phyloP scores from a whole-genome alignment of 1,140 invertebrate genomes.

The Batillaria attramentaria region DNA sequence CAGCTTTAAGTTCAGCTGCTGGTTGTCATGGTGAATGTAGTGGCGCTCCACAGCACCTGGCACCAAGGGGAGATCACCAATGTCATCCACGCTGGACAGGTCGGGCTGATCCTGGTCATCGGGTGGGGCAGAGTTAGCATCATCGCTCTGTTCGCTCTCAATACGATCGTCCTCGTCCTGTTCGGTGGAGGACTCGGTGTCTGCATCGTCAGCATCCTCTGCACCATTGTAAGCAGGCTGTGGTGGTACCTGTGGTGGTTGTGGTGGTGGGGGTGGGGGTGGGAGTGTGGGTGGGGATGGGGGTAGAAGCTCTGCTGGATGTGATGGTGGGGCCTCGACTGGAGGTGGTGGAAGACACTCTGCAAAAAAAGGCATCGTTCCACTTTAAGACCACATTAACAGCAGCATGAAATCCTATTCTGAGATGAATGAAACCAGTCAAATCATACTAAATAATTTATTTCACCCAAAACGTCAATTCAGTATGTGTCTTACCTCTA shows the following conservation, averaged over 20 bases:
- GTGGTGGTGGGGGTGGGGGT: background rate
- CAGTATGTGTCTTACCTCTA: background rate
- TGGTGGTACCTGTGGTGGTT: background rate
- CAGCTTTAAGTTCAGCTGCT: constrained; percentile 21
- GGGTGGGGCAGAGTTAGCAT: background rate
- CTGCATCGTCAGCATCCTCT: constrained; percentile 18
- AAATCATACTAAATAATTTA: background rate
- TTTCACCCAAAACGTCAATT: background rate
- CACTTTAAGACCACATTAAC: background rate
- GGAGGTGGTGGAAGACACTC: no score
- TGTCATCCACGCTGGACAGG: constrained; percentile 20
- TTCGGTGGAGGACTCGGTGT: constrained; percentile 27
- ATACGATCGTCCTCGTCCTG: constrained; percentile 22
- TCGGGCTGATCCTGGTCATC: constrained; percentile 25
- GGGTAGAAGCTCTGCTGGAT: no score
- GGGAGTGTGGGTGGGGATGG: background rate
- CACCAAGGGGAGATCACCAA: constrained; percentile 27
- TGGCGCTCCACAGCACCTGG: constrained; percentile 10
- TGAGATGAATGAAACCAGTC: background rate
- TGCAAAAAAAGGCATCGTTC: background rate
- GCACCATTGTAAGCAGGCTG: background rate
- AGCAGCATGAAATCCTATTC: background rate
- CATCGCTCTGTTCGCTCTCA: constrained; percentile 27
- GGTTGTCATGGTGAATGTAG: constrained; percentile 24
- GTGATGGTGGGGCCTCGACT: no score